Percentiles rank a stretch among this genome's conserved stretches.
These are phyloP conservation scores for Gopherus evgoodei DNA, from an alignment of 2,113 vertebrate genomes.

Conservation along the genomic window DNA sequence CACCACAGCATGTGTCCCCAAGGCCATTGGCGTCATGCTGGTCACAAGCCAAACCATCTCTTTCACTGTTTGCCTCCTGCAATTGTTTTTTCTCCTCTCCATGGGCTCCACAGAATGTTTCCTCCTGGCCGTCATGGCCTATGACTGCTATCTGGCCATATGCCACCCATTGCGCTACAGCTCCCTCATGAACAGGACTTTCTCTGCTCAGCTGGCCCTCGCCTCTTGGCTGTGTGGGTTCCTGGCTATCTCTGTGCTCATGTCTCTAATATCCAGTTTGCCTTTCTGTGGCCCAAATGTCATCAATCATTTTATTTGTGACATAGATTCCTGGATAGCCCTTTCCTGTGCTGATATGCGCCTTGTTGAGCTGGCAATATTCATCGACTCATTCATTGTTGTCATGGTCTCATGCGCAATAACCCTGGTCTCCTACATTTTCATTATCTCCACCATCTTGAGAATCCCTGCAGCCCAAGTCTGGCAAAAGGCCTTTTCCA, in stretches of 20 bases:
- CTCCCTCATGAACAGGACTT: neutral
- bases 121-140: conserved; percentile 24
- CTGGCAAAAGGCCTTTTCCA: conserved; percentile 52
- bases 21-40: neutral
- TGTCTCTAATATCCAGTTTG: conserved; percentile 12
- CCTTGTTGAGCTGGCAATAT: neutral
- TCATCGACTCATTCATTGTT: conserved; percentile 38
- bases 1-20: neutral
- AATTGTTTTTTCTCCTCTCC: conserved; percentile 10
- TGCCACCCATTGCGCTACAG: conserved; percentile 29
- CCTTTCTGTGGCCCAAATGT: conserved; percentile 40
- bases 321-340: conserved; percentile 39
- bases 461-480: conserved; percentile 7
- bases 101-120: conserved; percentile 3
- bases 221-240: conserved; percentile 34
- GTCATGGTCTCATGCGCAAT: conserved; percentile 1
- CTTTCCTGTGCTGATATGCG: conserved; percentile 15
- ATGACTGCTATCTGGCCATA: neutral
- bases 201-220: conserved; percentile 16
- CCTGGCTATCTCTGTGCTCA: conserved; percentile 26
- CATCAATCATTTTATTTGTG: conserved; percentile 46
- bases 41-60: neutral
- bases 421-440: conserved; percentile 34
- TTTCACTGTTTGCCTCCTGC: neutral
- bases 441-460: conserved; percentile 33